phyloP scores from a whole-genome alignment of 2,113 vertebrate species.

The Sebastes fasciatus region DNA sequence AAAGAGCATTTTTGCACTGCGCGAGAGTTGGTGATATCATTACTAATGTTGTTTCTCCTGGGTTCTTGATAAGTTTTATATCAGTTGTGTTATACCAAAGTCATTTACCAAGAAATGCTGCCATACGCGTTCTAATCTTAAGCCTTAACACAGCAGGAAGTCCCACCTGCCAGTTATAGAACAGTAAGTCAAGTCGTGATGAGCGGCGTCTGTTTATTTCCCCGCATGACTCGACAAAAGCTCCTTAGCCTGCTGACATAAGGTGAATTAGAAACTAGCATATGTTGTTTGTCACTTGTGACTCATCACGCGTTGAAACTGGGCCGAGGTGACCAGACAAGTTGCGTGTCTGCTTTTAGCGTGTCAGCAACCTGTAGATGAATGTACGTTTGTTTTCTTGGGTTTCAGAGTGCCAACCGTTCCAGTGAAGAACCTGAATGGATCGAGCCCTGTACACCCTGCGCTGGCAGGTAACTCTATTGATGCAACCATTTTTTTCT shows the following conservation, averaged over 20 bases:
- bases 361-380: neutral
- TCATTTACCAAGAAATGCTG: neutral
- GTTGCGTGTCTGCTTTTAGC: neutral
- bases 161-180: constrained; percentile 10
- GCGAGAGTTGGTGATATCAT: no score
- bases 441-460: constrained; percentile 93
- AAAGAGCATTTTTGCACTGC: neutral
- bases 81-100: neutral
- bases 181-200: constrained; percentile 20
- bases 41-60: neutral
- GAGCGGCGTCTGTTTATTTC: constrained; percentile 15
- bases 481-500: neutral
- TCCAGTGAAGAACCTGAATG: constrained; percentile 95
- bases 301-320: constrained; percentile 17
- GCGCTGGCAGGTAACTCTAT: constrained; percentile 88
- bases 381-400: neutral
- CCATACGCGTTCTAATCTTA: constrained; percentile 21
- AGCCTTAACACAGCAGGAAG: neutral
- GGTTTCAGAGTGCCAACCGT: constrained; percentile 91
- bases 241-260: constrained; percentile 51
- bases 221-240: constrained; percentile 56
- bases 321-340: constrained; percentile 2
- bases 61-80: neutral
- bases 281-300: constrained; percentile 47
- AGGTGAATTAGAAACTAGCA: constrained; percentile 1